Conservation (phyloP, 2,113 vertebrate genomes). For the Psittacus erithacus region DNA sequence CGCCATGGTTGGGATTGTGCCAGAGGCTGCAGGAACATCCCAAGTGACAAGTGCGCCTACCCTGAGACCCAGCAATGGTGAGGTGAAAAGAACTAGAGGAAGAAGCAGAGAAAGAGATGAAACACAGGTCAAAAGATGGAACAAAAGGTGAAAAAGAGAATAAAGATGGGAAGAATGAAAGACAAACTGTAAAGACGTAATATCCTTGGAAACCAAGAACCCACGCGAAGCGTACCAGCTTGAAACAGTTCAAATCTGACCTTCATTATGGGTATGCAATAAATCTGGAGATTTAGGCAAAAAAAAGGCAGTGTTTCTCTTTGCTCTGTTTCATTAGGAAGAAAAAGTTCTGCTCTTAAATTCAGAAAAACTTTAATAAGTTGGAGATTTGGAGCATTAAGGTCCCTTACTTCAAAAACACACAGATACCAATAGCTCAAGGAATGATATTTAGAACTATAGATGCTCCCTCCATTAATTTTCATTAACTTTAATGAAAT, state of each 20-base stretch:
- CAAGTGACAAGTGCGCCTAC: accelerated
- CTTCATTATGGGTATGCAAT: not conserved
- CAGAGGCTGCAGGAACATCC: not conserved
- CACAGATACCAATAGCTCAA: not conserved
- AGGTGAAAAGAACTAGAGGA: not conserved
- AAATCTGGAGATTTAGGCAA: not conserved
- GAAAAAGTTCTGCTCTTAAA: not conserved
- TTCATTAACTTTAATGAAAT: not conserved
- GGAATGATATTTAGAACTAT: not conserved
- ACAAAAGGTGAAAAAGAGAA: not conserved
- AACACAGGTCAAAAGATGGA: not conserved
- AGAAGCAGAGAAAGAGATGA: not conserved
- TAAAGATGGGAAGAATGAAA: not conserved
- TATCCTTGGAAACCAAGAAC: not conserved
- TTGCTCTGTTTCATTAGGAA: not conserved
- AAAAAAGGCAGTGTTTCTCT: accelerated
- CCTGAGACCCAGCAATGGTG: accelerated
- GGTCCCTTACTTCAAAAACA: not conserved
- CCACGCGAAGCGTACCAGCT: not conserved
- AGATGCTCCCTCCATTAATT: not conserved
- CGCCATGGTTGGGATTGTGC: accelerated
- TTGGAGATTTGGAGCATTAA: not conserved
- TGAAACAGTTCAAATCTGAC: not conserved
- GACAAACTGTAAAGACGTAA: not conserved
- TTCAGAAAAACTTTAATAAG: not conserved